These are phyloP conservation scores for Amia ocellicauda DNA, from an alignment of 2,113 vertebrate genomes.

Conservation along the genomic window DNA sequence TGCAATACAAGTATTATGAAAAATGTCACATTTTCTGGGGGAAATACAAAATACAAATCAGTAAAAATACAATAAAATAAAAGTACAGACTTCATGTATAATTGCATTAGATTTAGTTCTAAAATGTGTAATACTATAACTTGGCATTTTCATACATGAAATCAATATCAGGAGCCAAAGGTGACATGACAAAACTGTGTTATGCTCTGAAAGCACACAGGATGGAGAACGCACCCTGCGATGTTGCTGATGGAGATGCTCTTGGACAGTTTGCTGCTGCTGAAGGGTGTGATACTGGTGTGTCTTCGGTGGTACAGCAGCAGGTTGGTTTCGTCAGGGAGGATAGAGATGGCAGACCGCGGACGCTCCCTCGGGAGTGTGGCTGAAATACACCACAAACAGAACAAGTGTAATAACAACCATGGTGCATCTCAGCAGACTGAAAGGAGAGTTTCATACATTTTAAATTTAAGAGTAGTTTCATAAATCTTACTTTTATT, in stretches of 20 bases:
- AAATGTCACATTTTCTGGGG: no score
- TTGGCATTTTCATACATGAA: no score
- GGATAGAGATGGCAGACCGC: constrained; percentile 83
- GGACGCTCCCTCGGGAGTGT: constrained; percentile 84
- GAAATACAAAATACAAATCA: no score
- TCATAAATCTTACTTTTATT: constrained; percentile 72
- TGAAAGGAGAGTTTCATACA: not conserved
- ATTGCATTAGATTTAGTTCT: no score
- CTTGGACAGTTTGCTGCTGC: constrained; percentile 80
- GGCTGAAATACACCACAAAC: constrained; percentile 50
- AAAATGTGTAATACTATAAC: no score
- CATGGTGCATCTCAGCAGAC: no score
- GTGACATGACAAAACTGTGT: no score
- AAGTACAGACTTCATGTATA: no score
- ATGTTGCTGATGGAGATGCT: constrained; percentile 97
- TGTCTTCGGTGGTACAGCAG: constrained; percentile 64
- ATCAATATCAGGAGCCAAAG: no score
- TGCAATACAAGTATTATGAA: no score
- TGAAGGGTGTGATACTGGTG: constrained; percentile 67
- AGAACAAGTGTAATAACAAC: no score
- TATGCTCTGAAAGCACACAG: not conserved
- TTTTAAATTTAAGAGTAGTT: not conserved
- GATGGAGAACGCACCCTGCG: constrained; percentile 75
- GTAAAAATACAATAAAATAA: not conserved
- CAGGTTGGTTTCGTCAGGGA: constrained; percentile 75